Percentiles rank a stretch among this genome's conserved stretches.
Evolutionary conservation across 2,797 vertebrate genomes (phyloP).

Genomic region (Oreonectes daqikongensis): DNA sequence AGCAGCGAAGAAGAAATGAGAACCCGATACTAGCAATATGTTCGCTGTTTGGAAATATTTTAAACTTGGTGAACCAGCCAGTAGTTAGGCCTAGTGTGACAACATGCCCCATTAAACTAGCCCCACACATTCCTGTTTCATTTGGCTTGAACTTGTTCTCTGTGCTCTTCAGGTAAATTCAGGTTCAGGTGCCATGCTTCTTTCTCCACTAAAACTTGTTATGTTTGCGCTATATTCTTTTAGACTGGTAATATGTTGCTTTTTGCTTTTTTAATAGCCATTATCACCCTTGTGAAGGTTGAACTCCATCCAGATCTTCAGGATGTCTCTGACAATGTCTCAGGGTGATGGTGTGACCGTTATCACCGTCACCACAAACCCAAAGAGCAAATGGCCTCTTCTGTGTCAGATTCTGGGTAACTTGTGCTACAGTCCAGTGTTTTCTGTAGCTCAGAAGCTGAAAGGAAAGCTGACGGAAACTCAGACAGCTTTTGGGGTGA

Average conservation of each 20-base stretch:
- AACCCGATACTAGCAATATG: no score
- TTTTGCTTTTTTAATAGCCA: not conserved
- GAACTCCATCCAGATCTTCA: conserved; percentile 24
- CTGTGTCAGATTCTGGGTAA: conserved; percentile 68
- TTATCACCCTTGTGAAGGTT: not conserved
- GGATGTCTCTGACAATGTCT: conserved; percentile 67
- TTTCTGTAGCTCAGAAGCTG: conserved; percentile 60
- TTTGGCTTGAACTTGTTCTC: no score
- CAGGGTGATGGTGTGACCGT: conserved; percentile 65
- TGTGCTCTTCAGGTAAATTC: no score
- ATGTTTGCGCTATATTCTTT: no score
- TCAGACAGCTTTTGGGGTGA: conserved; percentile 65
- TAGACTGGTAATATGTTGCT: not conserved
- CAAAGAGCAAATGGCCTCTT: conserved; percentile 61
- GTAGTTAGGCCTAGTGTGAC: no score
- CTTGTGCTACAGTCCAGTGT: conserved; percentile 70
- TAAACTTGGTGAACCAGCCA: no score
- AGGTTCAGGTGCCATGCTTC: no score
- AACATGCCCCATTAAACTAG: no score
- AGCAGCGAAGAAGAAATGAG: no score
- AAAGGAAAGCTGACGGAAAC: conserved; percentile 39
- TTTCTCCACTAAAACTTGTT: no score
- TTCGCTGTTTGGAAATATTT: no score
- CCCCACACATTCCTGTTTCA: no score
- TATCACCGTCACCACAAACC: conserved; percentile 66